A percentile compares a stretch with the other conserved stretches of the same genome.
Evolutionary conservation across 2,888 invertebrate genomes (phyloP).

Genomic region (Sesia bembeciformis): DNA sequence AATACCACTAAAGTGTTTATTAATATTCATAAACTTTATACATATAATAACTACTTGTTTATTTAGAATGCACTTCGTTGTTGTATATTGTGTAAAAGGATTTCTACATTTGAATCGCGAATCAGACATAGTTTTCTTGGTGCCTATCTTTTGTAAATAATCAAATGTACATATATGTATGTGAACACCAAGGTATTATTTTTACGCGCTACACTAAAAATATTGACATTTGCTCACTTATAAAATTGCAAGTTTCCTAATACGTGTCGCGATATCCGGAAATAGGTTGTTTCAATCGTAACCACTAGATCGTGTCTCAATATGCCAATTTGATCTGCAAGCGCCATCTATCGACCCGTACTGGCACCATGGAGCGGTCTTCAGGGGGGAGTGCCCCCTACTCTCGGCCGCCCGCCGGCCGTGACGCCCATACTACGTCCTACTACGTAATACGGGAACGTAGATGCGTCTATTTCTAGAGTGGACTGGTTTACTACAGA

Average conservation of each 20-base stretch:
- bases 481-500: slow-evolving; percentile 32
- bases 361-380: slow-evolving; percentile 16
- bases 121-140: no score
- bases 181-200: no score
- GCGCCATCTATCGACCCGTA: slow-evolving; percentile 53
- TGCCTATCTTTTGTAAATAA: no score
- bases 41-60: no score
- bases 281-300: slow-evolving; percentile 31
- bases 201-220: neutral
- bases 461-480: slow-evolving; percentile 40
- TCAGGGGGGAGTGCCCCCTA: slow-evolving; percentile 2
- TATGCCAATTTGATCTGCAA: slow-evolving; percentile 51
- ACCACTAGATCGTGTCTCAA: slow-evolving; percentile 41
- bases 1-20: no score
- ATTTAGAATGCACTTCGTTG: no score
- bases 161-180: no score
- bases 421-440: slow-evolving; percentile 32
- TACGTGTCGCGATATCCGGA: neutral
- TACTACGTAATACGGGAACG: slow-evolving; percentile 35
- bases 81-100: no score
- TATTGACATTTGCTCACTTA: neutral
- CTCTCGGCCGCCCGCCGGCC: slow-evolving; percentile 12
- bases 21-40: no score
- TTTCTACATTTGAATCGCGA: no score
- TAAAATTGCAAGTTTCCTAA: neutral